phyloP scores from a whole-genome alignment of 2,113 vertebrate genomes.

The Colossoma macropomum region DNA sequence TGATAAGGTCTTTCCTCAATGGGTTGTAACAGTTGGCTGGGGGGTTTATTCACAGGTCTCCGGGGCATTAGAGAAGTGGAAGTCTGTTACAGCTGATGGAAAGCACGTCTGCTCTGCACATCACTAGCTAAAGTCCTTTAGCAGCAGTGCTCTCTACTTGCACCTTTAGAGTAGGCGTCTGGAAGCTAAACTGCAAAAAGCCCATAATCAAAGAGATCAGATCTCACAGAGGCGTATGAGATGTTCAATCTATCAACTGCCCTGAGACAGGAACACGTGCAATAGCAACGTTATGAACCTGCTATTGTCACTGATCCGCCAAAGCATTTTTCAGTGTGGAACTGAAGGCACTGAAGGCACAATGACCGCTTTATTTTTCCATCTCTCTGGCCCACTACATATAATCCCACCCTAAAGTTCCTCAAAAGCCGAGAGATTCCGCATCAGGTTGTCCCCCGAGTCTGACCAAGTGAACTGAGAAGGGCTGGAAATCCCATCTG shows the following conservation, averaged over 20 bases:
- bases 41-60: slow-evolving; percentile 5
- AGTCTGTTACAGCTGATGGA: background rate
- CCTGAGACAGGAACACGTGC: background rate
- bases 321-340: slow-evolving; percentile 1
- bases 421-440: slow-evolving; percentile 53
- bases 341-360: background rate
- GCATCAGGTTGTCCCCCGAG: slow-evolving; percentile 58
- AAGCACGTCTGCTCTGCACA: slow-evolving; percentile 61
- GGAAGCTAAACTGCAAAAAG: slow-evolving; percentile 51
- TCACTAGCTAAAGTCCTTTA: slow-evolving; percentile 64
- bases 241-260: slow-evolving; percentile 43
- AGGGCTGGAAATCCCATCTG: slow-evolving; percentile 65
- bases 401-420: slow-evolving; percentile 43
- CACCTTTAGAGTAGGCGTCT: slow-evolving; percentile 36
- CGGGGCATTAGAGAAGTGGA: slow-evolving; percentile 2
- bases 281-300: background rate
- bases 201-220: slow-evolving; percentile 58
- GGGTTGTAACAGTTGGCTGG: slow-evolving; percentile 5
- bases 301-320: background rate
- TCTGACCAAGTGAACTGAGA: slow-evolving; percentile 57
- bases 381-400: slow-evolving; percentile 24
- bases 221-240: slow-evolving; percentile 38
- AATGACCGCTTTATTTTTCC: slow-evolving; percentile 25
- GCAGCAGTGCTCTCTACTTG: slow-evolving; percentile 52
- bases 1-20: background rate